phyloP scores from a whole-genome alignment of 2,797 vertebrate species.

The Botia kubotai region DNA sequence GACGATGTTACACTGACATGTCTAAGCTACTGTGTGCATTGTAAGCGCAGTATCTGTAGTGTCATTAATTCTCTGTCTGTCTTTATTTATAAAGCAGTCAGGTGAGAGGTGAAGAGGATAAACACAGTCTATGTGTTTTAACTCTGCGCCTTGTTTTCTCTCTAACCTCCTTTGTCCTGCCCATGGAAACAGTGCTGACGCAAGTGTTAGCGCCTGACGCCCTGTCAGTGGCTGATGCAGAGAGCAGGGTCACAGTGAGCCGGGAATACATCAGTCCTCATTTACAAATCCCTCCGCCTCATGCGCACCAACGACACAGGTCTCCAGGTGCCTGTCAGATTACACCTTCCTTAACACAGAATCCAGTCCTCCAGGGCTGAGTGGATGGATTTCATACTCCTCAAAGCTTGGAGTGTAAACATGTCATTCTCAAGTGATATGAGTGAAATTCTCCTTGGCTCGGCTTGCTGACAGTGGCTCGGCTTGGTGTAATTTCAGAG shows the following conservation, averaged over 20 bases:
- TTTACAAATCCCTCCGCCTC: constrained; percentile 26
- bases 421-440: constrained; percentile 15
- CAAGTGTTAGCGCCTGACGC: constrained; percentile 54
- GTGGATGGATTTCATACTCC: constrained; percentile 26
- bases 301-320: background rate
- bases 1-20: background rate
- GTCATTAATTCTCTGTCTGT: constrained; percentile 51
- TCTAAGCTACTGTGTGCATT: constrained; percentile 27
- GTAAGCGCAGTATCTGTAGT: constrained; percentile 23
- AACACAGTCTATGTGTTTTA: constrained; percentile 37
- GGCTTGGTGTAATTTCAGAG: constrained; percentile 5
- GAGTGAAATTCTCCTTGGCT: background rate
- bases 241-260: constrained; percentile 50
- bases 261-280: constrained; percentile 16
- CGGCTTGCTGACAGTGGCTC: constrained; percentile 6
- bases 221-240: constrained; percentile 51
- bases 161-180: constrained; percentile 10
- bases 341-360: constrained; percentile 18
- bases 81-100: constrained; percentile 56
- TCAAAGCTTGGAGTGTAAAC: background rate
- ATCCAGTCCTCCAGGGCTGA: constrained; percentile 15
- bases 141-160: constrained; percentile 12
- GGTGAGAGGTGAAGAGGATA: constrained; percentile 52
- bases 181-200: constrained; percentile 64
- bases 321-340: constrained; percentile 31